Evolutionary conservation across 2,113 vertebrate genomes (phyloP).

Genomic region (Dromas ardeola): DNA sequence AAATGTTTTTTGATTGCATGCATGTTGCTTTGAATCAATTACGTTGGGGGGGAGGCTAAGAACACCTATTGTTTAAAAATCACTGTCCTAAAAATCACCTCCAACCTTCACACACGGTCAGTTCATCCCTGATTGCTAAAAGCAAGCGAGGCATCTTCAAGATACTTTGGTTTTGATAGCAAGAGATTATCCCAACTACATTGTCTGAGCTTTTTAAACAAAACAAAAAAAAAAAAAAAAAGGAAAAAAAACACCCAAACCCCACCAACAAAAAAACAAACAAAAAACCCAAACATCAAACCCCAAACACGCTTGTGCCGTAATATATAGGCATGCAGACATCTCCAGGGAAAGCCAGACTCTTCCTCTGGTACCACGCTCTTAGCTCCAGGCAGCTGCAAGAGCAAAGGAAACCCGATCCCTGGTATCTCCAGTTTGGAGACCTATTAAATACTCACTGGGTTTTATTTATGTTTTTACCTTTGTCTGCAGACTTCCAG

Average conservation of each 20-base stretch:
- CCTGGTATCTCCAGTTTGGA: not conserved
- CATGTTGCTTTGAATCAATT: not conserved
- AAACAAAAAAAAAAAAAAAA: no score
- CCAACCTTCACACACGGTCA: not conserved
- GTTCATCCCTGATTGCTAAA: not conserved
- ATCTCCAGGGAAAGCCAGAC: not conserved
- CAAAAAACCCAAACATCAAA: no score
- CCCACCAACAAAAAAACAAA: not conserved
- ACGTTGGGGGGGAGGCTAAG: not conserved
- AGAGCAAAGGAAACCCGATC: not conserved
- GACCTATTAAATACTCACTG: no score
- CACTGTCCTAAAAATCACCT: not conserved
- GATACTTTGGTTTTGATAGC: not conserved
- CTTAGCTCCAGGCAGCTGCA: not conserved
- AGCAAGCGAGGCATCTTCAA: not conserved
- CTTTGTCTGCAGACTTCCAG: not conserved
- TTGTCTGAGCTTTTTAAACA: not conserved
- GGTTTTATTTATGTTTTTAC: accelerated
- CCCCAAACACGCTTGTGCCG: not conserved
- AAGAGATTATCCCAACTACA: not conserved
- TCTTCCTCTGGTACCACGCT: not conserved
- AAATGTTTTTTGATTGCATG: not conserved
- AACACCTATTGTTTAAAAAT: not conserved
- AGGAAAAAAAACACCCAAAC: no score
- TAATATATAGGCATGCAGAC: not conserved